Evolutionary conservation across 2,113 vertebrate genomes (phyloP), one percentile per base, ranked within the genome.

Genomic region (Corythoichthys haematopterus): DNA sequence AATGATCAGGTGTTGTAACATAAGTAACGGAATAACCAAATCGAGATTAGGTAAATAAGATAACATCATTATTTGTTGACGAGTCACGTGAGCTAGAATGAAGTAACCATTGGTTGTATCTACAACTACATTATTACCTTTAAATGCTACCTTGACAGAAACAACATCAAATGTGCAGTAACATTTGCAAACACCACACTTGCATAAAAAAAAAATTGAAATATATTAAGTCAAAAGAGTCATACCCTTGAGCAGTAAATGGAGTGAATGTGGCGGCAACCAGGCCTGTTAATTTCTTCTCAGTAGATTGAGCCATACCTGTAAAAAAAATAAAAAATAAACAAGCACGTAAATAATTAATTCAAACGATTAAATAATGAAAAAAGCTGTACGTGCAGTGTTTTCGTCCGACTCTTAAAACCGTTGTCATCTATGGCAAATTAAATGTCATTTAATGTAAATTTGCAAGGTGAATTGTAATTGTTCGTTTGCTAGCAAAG

Each of bases 241-340:
- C 36, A 91, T 89, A 99, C 97, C 94, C 93, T 48, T 94, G 63
- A 2, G 86, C 28, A 2, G 91, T 95, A 81, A 99, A 91, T 0
- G 97, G 97, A 6, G 96, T 97, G 74, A 99, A 83, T 0, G 95
- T 93, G 15, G 97, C 97, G 43, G 97, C 96, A 40, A 98, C 88
- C 2, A 98, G 92, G 43, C 95, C 95, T 8, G 80, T 86, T 28
- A 94, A 76, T 55, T 88, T 94, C 79, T 87, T 87, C 16, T 75
- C 86, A 0, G 37, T 1, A 2, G 74, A 62, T 51, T 79, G 79
- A 90, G 92, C 92, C 92, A 92, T 91, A 59, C 9, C 38, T 77
- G 72, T 6, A 43, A 40, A 40, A 40, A 43, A 43, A 43, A 43
- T 6, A 43, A 8, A 43, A 56, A 6, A 38, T 3, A 28, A 28